Evolutionary conservation across 2,888 invertebrate species (phyloP).

Genomic region (Phragmatobia fuliginosa): DNA sequence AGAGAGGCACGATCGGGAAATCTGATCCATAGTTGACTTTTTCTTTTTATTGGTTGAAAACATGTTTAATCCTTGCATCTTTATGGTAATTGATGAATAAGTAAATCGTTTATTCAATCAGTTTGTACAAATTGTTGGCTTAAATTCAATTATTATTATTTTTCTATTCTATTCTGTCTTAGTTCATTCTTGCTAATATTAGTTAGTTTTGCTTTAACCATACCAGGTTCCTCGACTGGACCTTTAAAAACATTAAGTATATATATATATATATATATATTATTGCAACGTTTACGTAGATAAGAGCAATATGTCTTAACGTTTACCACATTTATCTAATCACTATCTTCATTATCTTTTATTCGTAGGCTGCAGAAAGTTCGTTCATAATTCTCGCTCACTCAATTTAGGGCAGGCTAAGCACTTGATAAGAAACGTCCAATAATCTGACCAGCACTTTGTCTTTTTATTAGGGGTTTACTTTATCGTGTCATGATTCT

Average conservation of each 20-base stretch:
- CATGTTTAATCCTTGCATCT: not conserved
- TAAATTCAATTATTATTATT: too few species aligned
- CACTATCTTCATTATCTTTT: constrained; percentile 81
- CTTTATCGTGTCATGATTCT: constrained; percentile 76
- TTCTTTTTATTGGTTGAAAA: not conserved
- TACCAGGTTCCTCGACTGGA: not conserved
- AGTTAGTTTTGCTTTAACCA: not conserved
- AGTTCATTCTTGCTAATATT: not conserved
- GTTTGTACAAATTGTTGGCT: not conserved
- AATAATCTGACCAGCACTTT: constrained; percentile 78
- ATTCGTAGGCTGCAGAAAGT: constrained; percentile 77
- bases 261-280: constrained; percentile 6
- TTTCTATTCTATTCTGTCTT: not conserved
- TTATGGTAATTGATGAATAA: not conserved
- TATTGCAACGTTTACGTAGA: constrained; percentile 17
- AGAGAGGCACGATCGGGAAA: constrained; percentile 59
- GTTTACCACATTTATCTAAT: constrained; percentile 79
- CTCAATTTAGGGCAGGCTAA: constrained; percentile 80
- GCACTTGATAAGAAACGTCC: constrained; percentile 76
- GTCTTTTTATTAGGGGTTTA: constrained; percentile 76
- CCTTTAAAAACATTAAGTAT: constrained; percentile 8
- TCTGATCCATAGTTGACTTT: constrained; percentile 28
- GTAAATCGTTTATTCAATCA: not conserved
- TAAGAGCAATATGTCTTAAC: constrained; percentile 55
- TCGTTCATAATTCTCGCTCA: constrained; percentile 81